These are phyloP conservation scores for Bibio marci DNA, from an alignment of 2,888 invertebrate species.

Conservation along the genomic window DNA sequence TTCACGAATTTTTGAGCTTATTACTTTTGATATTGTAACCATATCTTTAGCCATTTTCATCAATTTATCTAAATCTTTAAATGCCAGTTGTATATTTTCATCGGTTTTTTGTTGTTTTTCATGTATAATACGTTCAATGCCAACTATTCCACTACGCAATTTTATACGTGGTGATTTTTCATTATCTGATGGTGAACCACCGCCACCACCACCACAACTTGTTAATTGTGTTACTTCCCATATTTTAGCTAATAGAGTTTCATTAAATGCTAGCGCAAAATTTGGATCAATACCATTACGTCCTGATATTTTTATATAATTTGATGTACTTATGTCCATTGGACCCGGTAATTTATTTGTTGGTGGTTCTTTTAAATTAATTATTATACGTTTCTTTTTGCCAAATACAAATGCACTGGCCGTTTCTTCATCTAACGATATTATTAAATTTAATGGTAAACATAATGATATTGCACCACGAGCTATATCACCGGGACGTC, in stretches of 20 bases:
- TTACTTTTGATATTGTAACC: conserved; percentile 81
- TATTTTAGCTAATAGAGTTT: conserved; percentile 40
- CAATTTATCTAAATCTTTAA: conserved; percentile 84
- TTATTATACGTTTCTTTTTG: conserved; percentile 58
- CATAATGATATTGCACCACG: conserved; percentile 50
- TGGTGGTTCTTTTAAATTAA: conserved; percentile 45
- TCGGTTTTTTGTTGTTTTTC: conserved; percentile 84
- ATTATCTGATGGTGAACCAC: neutral
- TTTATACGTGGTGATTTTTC: conserved; percentile 33
- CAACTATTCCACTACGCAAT: conserved; percentile 77
- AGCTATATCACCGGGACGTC: conserved; percentile 52
- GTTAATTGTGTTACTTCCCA: conserved; percentile 37
- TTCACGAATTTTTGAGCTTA: conserved; percentile 83
- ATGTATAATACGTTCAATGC: conserved; percentile 84
- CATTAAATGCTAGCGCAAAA: conserved; percentile 43
- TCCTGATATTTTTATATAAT: conserved; percentile 71
- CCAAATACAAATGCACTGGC: conserved; percentile 65
- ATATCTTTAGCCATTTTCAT: conserved; percentile 97
- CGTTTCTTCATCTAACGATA: conserved; percentile 65
- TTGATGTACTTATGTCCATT: conserved; percentile 46
- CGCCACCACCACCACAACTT: conserved; percentile 5
- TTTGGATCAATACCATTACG: conserved; percentile 58
- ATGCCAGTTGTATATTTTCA: conserved; percentile 80
- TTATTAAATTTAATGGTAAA: conserved; percentile 51
- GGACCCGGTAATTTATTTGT: conserved; percentile 58